These are phyloP conservation scores for Plebejus anna DNA, from an alignment of 2,888 invertebrate species.

Conservation along the genomic window DNA sequence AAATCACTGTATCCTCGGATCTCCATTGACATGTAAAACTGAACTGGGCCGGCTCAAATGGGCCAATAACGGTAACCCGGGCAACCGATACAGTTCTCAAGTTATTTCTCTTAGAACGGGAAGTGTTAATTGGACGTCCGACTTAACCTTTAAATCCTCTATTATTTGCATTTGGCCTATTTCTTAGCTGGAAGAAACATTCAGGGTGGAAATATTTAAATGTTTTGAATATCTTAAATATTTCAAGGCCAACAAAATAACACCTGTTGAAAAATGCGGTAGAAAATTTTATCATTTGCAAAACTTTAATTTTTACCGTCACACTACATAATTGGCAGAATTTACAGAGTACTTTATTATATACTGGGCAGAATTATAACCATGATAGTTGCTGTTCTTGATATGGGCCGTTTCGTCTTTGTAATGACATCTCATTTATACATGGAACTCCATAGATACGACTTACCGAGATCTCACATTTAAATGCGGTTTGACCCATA, in stretches of 20 bases:
- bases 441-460: neutral
- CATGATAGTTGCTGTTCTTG: too few species aligned
- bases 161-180: slow-evolving; percentile 25
- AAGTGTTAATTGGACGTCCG: slow-evolving; percentile 38
- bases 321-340: too few species aligned
- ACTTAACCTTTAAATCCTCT: slow-evolving; percentile 33
- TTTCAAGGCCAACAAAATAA: neutral
- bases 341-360: too few species aligned
- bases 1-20: slow-evolving; percentile 41
- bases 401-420: neutral
- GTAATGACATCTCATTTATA: neutral
- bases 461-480: neutral
- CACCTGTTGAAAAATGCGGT: too few species aligned
- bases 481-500: slow-evolving; percentile 18
- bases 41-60: slow-evolving; percentile 60
- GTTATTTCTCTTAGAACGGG: slow-evolving; percentile 34
- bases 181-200: neutral
- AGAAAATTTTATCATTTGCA: too few species aligned
- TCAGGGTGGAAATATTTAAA: neutral
- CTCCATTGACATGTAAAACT: slow-evolving; percentile 62
- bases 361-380: too few species aligned
- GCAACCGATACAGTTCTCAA: slow-evolving; percentile 37
- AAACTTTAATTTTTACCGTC: too few species aligned
- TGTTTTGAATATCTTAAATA: neutral
- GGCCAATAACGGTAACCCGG: slow-evolving; percentile 60